Base-by-base conservation (phyloP, 2,888 invertebrate species). In the Ormia ochracea region DNA sequence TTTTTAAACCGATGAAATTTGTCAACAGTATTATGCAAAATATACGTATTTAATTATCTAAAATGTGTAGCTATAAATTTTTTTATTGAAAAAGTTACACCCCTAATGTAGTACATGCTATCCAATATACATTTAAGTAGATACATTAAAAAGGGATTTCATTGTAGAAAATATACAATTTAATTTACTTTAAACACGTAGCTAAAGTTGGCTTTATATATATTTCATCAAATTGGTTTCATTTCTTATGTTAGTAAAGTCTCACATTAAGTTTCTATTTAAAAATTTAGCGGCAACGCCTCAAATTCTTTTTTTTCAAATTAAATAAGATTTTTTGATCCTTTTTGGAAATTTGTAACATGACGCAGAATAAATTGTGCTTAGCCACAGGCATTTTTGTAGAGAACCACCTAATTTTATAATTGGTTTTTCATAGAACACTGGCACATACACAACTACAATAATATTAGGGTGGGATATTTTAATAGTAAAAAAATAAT, bases 201-300 rank as follows among this genome's bases (percentile, higher is more conserved):
- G 21, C 17, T 26, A 9, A 54, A 33, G 31, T 43, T 45, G 17
- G 21, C 28, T 31, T 33, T 72, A n/a, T 28, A 3, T 31, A 23
- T 43, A 52, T n/a, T n/a, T 21, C 41, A 12, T 50, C 17, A 1
- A 38, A 41, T 72, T 72, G 61, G 52, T 50, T 41, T 56, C 48
- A 48, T 58, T 48, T 31, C 74, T 74, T 74, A 74, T 66, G 28
- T 38, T 21, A 48, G 50, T 31, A 58, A 74, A 58, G 66, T 74
- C 45, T 58, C 28, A 58, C 56, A 65, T 65, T 56, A 7, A 72
- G 36, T 48, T 72, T 59, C 14, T 43, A 61, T 54, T 56, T 63
- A 17, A 54, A 63, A 50, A 41, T 41, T 52, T 36, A 61, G 19
- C 61, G 65, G 45, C 65, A 73, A 48, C 23, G 14, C 65, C 45